Percentiles rank a stretch among this genome's conserved stretches.
Conservation (phyloP, 2,797 vertebrate species). For the Tympanoctomys barrerae region DNA sequence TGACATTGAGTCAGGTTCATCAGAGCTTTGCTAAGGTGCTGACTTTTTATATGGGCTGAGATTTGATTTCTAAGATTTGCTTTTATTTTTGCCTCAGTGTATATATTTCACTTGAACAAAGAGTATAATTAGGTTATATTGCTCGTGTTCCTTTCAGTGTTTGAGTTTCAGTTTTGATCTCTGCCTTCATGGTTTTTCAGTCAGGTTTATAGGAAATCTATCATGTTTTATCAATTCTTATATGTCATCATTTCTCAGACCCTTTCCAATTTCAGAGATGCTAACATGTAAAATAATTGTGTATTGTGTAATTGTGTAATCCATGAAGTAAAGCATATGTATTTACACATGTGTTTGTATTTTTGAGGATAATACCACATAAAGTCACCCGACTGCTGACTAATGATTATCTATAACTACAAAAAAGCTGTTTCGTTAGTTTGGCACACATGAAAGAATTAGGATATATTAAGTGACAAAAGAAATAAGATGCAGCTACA, state of each 20-base stretch:
- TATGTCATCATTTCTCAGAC: not conserved
- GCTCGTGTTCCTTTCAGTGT: not conserved
- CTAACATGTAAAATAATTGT: conserved; percentile 26
- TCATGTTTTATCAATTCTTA: not conserved
- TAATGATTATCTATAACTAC: not conserved
- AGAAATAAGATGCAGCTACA: conserved; percentile 23
- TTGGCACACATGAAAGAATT: conserved; percentile 4
- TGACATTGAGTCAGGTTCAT: not conserved
- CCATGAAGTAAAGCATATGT: not conserved
- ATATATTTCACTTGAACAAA: not conserved
- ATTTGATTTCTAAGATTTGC: not conserved
- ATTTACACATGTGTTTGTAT: not conserved
- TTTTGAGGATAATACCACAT: not conserved
- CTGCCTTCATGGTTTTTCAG: not conserved
- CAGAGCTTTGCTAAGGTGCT: not conserved
- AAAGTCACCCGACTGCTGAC: conserved; percentile 7
- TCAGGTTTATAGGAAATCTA: not conserved
- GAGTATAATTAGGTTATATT: not conserved
- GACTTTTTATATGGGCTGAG: not conserved
- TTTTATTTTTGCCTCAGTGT: not conserved
- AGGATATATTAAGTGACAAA: conserved; percentile 33
- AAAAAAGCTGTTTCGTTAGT: not conserved
- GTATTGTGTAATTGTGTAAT: not conserved
- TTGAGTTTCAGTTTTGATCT: not conserved
- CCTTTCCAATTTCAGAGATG: not conserved